Evolutionary conservation across 2,888 invertebrate species (phyloP).

Genomic region (Lucinisca nassula): DNA sequence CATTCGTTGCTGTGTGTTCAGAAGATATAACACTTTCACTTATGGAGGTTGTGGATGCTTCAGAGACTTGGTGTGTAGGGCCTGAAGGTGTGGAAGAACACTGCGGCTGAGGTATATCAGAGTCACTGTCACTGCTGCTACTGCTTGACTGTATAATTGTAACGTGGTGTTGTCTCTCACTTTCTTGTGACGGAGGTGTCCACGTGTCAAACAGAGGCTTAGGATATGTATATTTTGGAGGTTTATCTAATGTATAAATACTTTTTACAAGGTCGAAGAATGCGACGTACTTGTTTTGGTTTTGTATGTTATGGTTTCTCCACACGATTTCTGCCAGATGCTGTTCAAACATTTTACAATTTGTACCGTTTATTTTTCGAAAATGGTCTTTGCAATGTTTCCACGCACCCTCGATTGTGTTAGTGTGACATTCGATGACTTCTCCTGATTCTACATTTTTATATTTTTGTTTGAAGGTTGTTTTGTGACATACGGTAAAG

Average conservation of each 20-base stretch:
- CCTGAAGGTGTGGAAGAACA: no score
- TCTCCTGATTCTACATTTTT: neutral
- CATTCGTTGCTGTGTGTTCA: no score
- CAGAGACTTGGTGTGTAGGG: no score
- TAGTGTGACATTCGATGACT: neutral
- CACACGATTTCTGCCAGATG: slow-evolving; percentile 1
- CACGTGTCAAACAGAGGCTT: neutral
- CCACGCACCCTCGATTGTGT: slow-evolving; percentile 18
- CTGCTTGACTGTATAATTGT: neutral
- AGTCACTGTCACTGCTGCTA: no score
- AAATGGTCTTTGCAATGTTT: slow-evolving; percentile 23
- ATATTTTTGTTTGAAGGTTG: neutral
- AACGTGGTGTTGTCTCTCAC: neutral
- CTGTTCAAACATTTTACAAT: slow-evolving; percentile 8
- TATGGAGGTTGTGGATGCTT: no score
- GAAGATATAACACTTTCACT: no score
- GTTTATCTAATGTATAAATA: neutral
- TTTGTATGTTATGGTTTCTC: slow-evolving; percentile 1
- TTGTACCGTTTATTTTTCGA: slow-evolving; percentile 2
- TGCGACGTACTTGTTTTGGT: neutral
- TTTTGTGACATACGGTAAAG: neutral
- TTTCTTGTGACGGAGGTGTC: neutral
- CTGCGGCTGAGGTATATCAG: no score
- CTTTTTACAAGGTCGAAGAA: neutral
- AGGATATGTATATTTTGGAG: neutral